Evolutionary conservation across 2,888 invertebrate species (phyloP), one percentile per base, ranked within the genome.

Genomic region (Stomorhina lunata): DNA sequence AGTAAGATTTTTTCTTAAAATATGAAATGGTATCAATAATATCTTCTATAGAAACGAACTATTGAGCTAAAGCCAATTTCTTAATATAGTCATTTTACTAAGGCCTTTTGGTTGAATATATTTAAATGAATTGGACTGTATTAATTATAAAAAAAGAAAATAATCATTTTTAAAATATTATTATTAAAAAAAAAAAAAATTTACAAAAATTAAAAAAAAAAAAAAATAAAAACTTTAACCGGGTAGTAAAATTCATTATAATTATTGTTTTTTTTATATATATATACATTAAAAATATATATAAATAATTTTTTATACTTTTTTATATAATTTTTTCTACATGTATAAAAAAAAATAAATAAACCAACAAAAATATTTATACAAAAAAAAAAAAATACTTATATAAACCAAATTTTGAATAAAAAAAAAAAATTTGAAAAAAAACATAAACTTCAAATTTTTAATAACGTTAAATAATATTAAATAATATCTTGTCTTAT

Each of bases 301-400:
- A 77, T 53, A 43, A 45, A 55, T 15, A 65, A 72, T 61, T 73
- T 79, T 82, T 79, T 79, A 79, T 79, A 79, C 79, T 79, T 82
- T 81, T 82, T 76, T 79, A 82, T 82, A 82, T 82, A 61, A 76
- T 75, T 79, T 82, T 80, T 81, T 82, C 69, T 84, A 83, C 77
- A 83, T 80, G 59, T 50, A 68, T 50, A 59, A 57, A 20, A 57
- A 34, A 53, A 69, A 65, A 9, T 32, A 75, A 48, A 57, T 17
- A n/a, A 69, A 15, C 48, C 27, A 57, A 63, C 15, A 27, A 57
- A 50, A 65, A 22, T 43, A 37, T 15, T 55, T 53, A 43, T 37
- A 40, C 32, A 22, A 43, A 29, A 40, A 61, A 12, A 10, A 57
- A 68, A 69, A 40, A 5, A 34, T 40, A 57, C 4, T 50, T 53